phyloP scores from a whole-genome alignment of 2,888 invertebrate genomes.

The Ophion ellenae region DNA sequence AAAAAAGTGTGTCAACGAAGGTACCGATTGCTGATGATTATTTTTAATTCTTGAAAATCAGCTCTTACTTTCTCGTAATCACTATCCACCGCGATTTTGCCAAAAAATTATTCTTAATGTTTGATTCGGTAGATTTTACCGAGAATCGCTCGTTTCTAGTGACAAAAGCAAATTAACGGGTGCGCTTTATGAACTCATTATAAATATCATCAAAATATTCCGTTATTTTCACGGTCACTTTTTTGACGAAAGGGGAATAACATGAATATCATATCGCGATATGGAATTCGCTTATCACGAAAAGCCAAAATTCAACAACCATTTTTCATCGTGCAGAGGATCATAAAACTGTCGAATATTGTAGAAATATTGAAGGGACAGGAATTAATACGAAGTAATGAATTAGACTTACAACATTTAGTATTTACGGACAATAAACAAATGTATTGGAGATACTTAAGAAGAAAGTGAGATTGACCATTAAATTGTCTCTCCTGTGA shows the following conservation, averaged over 20 bases:
- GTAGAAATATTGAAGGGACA: background rate
- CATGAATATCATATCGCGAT: constrained; percentile 34
- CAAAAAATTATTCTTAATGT: background rate
- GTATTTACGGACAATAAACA: constrained; percentile 64
- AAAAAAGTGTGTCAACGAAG: background rate
- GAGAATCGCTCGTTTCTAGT: background rate
- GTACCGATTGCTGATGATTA: background rate
- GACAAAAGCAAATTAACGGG: background rate
- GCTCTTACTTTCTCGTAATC: background rate
- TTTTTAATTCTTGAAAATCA: background rate
- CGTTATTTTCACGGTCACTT: background rate
- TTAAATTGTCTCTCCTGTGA: constrained; percentile 2
- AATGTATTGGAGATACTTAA: constrained; percentile 35
- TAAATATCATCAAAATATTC: background rate
- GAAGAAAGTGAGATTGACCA: constrained; percentile 13
- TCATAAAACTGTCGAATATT: constrained; percentile 28
- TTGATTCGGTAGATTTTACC: background rate
- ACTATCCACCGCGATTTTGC: background rate
- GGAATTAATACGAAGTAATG: constrained; percentile 12
- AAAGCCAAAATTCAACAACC: constrained; percentile 1
- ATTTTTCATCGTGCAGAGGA: constrained; percentile 24
- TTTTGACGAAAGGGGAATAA: background rate
- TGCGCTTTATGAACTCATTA: background rate
- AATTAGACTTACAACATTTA: constrained; percentile 37
- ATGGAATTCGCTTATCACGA: constrained; percentile 8